Conservation (phyloP, 2,888 invertebrate species). For the Spodoptera littoralis region DNA sequence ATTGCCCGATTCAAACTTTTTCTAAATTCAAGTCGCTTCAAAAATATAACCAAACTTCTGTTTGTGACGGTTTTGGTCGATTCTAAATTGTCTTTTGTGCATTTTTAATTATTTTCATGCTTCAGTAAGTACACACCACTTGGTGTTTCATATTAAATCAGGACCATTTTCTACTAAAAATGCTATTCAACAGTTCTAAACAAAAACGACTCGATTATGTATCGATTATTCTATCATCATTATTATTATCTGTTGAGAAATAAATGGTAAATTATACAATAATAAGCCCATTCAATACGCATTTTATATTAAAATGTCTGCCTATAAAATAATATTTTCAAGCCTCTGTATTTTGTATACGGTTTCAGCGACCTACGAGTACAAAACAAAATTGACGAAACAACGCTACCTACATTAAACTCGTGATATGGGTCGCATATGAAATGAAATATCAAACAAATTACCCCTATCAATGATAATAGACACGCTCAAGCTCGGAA, state of each 20-base stretch:
- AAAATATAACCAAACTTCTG: slow-evolving; percentile 28
- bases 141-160: neutral
- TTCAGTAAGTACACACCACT: slow-evolving; percentile 3
- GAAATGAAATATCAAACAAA: slow-evolving; percentile 69
- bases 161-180: too few species aligned
- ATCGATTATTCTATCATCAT: too few species aligned
- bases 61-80: slow-evolving; percentile 26
- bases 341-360: slow-evolving; percentile 11
- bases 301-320: slow-evolving; percentile 3
- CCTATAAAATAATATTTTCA: slow-evolving; percentile 2
- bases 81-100: slow-evolving; percentile 14
- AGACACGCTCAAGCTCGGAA: slow-evolving; percentile 61
- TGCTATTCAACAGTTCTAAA: too few species aligned
- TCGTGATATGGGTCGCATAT: slow-evolving; percentile 58
- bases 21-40: slow-evolving; percentile 30
- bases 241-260: too few species aligned
- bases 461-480: slow-evolving; percentile 68
- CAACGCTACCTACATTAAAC: slow-evolving; percentile 48
- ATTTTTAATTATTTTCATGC: neutral
- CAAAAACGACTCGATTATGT: too few species aligned
- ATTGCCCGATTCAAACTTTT: slow-evolving; percentile 48
- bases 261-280: neutral
- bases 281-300: neutral
- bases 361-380: slow-evolving; percentile 27
- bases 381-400: slow-evolving; percentile 40